A percentile compares a stretch with the other conserved stretches of the same genome.
These are phyloP conservation scores for Ommatoiulus sabulosus DNA, from an alignment of 2,888 invertebrate genomes.

Conservation along the genomic window DNA sequence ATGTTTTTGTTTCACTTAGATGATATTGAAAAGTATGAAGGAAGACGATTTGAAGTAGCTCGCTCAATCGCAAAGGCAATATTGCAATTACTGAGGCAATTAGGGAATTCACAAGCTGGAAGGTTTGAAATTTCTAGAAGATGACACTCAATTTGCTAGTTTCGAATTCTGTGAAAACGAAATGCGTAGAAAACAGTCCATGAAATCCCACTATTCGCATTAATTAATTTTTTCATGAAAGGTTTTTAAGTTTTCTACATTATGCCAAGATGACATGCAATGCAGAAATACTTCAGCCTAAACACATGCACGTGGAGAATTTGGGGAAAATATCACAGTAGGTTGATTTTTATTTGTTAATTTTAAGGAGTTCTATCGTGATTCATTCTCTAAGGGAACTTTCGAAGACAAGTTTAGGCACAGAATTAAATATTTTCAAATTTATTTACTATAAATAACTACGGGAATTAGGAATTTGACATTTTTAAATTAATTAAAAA, in stretches of 20 bases:
- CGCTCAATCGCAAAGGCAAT: not conserved
- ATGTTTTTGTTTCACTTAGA: not conserved
- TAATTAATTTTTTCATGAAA: not conserved
- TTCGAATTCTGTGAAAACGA: too few relatives aligned
- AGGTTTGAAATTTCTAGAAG: too few relatives aligned
- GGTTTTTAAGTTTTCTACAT: slow-evolving; percentile 17
- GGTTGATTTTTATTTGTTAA: not conserved
- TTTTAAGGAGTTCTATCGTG: too few relatives aligned
- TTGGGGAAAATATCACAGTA: not conserved
- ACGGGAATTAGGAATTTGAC: too few relatives aligned
- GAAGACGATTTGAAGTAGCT: not conserved
- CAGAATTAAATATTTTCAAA: too few relatives aligned
- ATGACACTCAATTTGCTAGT: too few relatives aligned
- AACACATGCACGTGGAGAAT: slow-evolving; percentile 32
- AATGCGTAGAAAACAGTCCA: not conserved
- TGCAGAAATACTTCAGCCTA: not conserved
- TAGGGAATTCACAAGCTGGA: not conserved
- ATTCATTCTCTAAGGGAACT: too few relatives aligned
- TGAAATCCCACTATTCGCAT: not conserved
- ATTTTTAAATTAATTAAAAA: too few relatives aligned
- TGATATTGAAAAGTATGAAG: slow-evolving; percentile 1
- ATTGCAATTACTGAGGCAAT: not conserved
- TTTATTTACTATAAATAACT: too few relatives aligned
- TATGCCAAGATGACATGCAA: not conserved
- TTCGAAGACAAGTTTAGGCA: too few relatives aligned